Percentiles rank a stretch among this genome's conserved stretches.
Conservation (phyloP, 2,888 invertebrate species). For the Linnaemya vulpina region DNA sequence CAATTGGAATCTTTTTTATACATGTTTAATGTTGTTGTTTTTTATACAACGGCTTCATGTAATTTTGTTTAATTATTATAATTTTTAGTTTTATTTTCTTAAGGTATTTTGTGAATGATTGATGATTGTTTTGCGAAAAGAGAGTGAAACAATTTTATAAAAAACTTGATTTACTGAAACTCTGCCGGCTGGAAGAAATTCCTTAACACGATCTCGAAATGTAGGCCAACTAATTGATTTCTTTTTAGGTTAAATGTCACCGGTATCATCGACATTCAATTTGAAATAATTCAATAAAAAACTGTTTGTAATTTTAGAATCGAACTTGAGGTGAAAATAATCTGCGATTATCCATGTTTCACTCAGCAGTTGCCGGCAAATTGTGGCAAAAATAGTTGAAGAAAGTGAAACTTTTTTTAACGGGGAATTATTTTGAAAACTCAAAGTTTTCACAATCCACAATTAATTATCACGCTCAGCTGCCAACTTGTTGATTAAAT, state of each 20-base stretch:
- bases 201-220: not conserved
- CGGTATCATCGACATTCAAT: constrained; percentile 49
- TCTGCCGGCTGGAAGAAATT: not conserved
- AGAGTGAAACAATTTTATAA: not conserved
- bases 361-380: not conserved
- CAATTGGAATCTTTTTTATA: constrained; percentile 3
- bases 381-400: not conserved
- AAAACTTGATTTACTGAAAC: not conserved
- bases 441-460: no score
- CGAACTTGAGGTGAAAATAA: not conserved
- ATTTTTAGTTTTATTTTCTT: no score
- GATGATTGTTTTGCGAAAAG: constrained; percentile 24
- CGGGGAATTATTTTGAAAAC: not conserved
- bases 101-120: constrained; percentile 44
- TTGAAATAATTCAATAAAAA: not conserved
- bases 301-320: not conserved
- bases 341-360: not conserved
- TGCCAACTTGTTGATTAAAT: not conserved
- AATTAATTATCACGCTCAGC: not conserved
- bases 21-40: no score
- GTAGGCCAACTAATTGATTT: constrained; percentile 54
- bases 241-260: constrained; percentile 66
- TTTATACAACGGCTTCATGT: no score
- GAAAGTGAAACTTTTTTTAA: constrained; percentile 13
- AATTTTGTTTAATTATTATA: not conserved